A percentile compares a stretch with the other conserved stretches of the same genome.
These are phyloP conservation scores for Falco biarmicus DNA, from an alignment of 2,797 vertebrate species.

Conservation along the genomic window DNA sequence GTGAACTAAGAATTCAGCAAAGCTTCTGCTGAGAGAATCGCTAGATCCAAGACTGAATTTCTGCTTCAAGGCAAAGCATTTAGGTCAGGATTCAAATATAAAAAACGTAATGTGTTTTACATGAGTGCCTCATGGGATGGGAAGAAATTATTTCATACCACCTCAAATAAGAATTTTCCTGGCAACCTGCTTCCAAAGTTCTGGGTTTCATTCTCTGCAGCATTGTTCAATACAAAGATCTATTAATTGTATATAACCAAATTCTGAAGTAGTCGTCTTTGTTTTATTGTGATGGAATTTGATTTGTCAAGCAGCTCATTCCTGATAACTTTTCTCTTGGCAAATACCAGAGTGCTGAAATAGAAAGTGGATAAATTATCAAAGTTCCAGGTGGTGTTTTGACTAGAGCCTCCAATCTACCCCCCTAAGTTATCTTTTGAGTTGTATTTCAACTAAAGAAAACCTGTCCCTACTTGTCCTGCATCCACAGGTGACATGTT, in stretches of 20 bases:
- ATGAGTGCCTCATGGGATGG: neutral
- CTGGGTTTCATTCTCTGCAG: neutral
- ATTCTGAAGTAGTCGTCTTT: neutral
- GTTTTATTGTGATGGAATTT: neutral
- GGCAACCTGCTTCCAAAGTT: neutral
- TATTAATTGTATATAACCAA: neutral
- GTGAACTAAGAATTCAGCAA: neutral
- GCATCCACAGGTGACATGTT: slow-evolving; percentile 47
- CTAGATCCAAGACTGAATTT: neutral
- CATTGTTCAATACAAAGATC: neutral
- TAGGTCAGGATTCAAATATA: neutral
- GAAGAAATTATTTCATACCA: neutral
- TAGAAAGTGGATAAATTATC: neutral
- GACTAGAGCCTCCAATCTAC: neutral
- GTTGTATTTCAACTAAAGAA: slow-evolving; percentile 8
- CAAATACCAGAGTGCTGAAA: neutral
- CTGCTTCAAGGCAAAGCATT: neutral
- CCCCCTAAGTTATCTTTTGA: neutral
- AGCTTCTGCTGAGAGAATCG: neutral
- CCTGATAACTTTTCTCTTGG: neutral
- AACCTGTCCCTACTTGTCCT: slow-evolving; percentile 39
- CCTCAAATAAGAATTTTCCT: neutral
- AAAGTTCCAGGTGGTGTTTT: neutral
- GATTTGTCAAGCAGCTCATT: neutral
- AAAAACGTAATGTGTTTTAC: neutral